Evolutionary conservation across 1,140 invertebrate species (phyloP).

Genomic region (Plodia interpunctella): DNA sequence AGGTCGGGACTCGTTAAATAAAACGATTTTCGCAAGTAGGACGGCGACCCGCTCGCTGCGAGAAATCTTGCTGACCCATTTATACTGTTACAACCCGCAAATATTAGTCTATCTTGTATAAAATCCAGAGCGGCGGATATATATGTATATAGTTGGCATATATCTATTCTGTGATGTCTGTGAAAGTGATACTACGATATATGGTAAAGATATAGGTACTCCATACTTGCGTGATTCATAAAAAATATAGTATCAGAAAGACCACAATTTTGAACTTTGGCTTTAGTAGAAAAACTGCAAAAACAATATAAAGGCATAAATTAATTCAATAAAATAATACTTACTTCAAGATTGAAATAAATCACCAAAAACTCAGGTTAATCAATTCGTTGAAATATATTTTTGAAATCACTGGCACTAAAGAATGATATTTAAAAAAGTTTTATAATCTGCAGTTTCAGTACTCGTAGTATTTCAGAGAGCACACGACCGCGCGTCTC

Average conservation of each 20-base stretch:
- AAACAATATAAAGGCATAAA: no score
- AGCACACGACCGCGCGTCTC: neutral
- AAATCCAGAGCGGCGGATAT: neutral
- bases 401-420: neutral
- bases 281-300: no score
- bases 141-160: neutral
- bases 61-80: constrained; percentile 44
- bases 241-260: no score
- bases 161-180: no score
- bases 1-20: constrained; percentile 7
- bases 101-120: neutral
- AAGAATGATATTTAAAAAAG: neutral
- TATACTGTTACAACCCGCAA: constrained; percentile 19
- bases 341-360: no score
- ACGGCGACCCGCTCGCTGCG: constrained; percentile 33
- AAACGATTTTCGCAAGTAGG: constrained; percentile 28
- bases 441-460: neutral
- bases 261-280: no score
- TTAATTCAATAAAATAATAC: no score
- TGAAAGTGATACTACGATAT: no score
- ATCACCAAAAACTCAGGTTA: no score
- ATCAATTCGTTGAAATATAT: no score
- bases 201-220: no score
- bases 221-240: no score
- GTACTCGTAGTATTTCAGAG: neutral